A percentile compares a stretch with the other conserved stretches of the same genome.
Conservation (phyloP, 2,888 invertebrate species). For the Sepiola atlantica region DNA sequence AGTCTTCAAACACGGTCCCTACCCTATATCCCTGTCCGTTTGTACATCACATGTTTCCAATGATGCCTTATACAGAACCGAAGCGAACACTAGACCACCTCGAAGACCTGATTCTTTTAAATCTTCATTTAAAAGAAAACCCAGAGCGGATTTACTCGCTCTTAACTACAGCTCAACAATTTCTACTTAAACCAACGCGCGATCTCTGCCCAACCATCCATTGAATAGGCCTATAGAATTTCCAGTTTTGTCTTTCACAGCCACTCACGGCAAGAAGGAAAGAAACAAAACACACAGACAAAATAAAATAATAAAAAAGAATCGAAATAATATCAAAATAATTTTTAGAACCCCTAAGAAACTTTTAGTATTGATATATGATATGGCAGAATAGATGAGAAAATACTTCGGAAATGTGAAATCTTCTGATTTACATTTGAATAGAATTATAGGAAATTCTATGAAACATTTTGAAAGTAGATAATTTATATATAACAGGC, state of each 20-base stretch:
- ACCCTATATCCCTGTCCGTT: no score
- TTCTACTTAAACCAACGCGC: not conserved
- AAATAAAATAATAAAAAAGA: not conserved
- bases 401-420: not conserved
- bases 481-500: no score
- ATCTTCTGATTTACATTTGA: not conserved
- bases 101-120: not conserved
- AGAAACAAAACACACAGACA: not conserved
- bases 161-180: not conserved
- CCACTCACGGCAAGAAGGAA: not conserved
- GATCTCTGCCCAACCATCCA: not conserved
- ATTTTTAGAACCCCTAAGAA: not conserved
- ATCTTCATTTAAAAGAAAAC: not conserved
- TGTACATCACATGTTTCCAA: not conserved
- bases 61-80: slow-evolving; percentile 9
- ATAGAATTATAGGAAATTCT: no score
- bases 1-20: no score
- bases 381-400: not conserved
- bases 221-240: not conserved
- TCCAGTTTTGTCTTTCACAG: not conserved
- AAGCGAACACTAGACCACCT: not conserved
- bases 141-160: not conserved
- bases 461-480: no score
- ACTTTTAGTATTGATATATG: not conserved
- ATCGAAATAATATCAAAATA: not conserved